Percentiles rank a stretch among this genome's conserved stretches.
phyloP scores from a whole-genome alignment of 23 tunicate genomes.

The Ascidia mentula region DNA sequence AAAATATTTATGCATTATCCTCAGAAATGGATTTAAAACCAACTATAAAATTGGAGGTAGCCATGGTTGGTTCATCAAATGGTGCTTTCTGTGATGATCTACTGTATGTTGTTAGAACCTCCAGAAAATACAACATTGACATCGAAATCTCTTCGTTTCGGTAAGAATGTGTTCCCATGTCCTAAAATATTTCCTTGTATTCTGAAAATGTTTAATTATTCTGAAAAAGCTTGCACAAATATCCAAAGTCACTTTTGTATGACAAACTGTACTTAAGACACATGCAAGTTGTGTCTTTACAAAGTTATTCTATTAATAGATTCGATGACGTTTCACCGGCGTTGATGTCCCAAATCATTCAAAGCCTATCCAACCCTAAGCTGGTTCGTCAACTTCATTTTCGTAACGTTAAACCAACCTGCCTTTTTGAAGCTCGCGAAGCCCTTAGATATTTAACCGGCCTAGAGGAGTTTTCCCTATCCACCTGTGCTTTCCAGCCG shows the following conservation, averaged over 20 bases:
- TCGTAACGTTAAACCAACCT: conserved; percentile 15
- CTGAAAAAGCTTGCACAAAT: too few relatives aligned
- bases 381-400: conserved; percentile 26
- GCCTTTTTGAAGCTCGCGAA: conserved; percentile 2
- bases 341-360: conserved; percentile 1
- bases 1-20: background rate
- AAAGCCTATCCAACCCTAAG: conserved; percentile 10
- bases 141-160: conserved; percentile 33
- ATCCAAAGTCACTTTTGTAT: too few relatives aligned
- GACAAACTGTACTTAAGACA: too few relatives aligned
- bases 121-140: conserved; percentile 11
- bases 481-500: conserved; percentile 24
- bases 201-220: too few relatives aligned
- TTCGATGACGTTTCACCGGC: conserved; percentile 30
- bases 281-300: too few relatives aligned
- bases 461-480: conserved; percentile 21
- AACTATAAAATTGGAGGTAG: conserved; percentile 37
- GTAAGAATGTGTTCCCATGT: too few relatives aligned
- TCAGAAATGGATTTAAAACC: background rate
- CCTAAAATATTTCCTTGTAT: too few relatives aligned
- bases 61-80: conserved; percentile 25
- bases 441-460: conserved; percentile 14
- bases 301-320: conserved; percentile 16
- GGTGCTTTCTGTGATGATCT: conserved; percentile 32
- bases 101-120: conserved; percentile 24